Evolutionary conservation across 2,797 vertebrate genomes (phyloP).

Genomic region (Acanthiza pusilla): DNA sequence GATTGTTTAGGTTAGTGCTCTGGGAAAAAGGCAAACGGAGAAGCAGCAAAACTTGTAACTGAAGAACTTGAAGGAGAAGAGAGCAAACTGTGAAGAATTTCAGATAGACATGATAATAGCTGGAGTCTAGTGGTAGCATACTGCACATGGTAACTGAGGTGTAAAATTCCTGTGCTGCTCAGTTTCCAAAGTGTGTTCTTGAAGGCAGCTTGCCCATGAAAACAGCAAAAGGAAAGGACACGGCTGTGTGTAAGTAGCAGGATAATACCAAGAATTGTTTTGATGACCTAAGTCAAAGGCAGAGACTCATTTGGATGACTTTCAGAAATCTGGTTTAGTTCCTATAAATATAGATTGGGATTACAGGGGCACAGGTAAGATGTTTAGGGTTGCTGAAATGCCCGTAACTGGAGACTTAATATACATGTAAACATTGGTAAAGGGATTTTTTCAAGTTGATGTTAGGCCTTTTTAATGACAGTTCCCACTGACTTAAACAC

Average conservation of each 20-base stretch:
- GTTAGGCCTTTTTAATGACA: not conserved
- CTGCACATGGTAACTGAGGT: accelerated
- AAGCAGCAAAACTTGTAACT: not conserved
- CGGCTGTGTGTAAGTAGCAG: not conserved
- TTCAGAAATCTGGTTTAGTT: not conserved
- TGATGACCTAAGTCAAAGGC: not conserved
- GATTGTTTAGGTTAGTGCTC: not conserved
- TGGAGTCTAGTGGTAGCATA: not conserved
- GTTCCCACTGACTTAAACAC: not conserved
- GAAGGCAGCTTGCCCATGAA: not conserved
- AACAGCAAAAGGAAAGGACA: not conserved
- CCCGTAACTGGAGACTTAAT: not conserved
- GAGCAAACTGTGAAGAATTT: not conserved
- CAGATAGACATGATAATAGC: not conserved
- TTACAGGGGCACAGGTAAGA: not conserved
- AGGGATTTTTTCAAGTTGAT: not conserved
- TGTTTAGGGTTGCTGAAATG: not conserved
- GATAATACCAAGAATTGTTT: not conserved
- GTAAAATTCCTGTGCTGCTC: not conserved
- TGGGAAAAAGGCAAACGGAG: not conserved
- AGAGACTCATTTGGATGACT: not conserved
- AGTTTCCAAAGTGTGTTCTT: not conserved
- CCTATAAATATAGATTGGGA: not conserved
- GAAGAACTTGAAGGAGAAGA: not conserved
- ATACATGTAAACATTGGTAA: not conserved